phyloP scores from a whole-genome alignment of 2,113 vertebrate genomes.

The Urocolius indicus region DNA sequence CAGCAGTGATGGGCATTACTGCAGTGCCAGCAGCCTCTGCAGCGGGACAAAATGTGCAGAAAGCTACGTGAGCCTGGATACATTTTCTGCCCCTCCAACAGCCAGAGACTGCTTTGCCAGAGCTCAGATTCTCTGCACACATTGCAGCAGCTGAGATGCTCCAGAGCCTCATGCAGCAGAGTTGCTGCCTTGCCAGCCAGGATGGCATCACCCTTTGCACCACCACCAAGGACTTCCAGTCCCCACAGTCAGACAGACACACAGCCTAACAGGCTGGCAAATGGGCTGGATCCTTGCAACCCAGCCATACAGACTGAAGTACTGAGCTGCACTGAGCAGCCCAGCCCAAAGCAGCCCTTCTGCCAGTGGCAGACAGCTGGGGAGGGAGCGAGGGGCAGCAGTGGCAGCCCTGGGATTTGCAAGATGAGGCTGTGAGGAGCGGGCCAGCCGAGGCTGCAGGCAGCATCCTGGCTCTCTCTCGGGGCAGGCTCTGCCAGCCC shows the following conservation, averaged over 20 bases:
- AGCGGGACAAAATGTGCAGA: neutral
- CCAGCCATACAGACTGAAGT: neutral
- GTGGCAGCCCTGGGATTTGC: neutral
- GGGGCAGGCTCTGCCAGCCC: slow-evolving; percentile 26
- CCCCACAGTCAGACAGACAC: neutral
- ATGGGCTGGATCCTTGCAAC: neutral
- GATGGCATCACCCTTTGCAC: neutral
- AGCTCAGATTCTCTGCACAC: accelerated
- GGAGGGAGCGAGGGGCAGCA: neutral
- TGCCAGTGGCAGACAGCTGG: neutral
- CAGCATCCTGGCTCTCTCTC: slow-evolving; percentile 8
- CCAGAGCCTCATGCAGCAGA: accelerated
- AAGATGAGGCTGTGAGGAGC: neutral
- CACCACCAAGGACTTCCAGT: neutral
- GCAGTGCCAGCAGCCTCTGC: neutral
- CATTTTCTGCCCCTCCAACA: neutral
- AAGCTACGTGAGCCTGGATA: neutral
- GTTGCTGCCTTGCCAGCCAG: neutral
- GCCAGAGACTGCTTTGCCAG: neutral
- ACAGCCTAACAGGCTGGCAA: neutral
- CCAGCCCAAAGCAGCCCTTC: neutral
- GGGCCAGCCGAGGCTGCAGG: neutral
- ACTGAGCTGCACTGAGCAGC: neutral
- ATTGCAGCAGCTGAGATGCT: neutral
- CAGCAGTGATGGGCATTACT: neutral